Evolutionary conservation across 2,113 vertebrate species (phyloP).

Genomic region (Boleophthalmus pectinirostris): DNA sequence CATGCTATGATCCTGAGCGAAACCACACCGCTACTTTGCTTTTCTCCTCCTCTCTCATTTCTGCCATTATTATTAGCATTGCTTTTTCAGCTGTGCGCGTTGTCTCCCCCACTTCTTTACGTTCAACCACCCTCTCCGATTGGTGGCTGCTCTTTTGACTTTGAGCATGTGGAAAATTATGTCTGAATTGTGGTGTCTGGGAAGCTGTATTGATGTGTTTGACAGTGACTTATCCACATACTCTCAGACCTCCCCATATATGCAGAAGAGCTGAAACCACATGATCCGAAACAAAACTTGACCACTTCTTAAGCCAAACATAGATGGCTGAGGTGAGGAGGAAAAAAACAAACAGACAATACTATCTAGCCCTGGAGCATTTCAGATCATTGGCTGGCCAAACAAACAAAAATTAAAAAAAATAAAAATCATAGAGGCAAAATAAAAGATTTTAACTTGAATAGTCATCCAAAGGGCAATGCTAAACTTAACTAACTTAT

Average conservation of each 20-base stretch:
- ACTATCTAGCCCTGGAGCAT: neutral
- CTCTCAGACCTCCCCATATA: neutral
- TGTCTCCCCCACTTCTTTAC: conserved; percentile 28
- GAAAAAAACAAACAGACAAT: neutral
- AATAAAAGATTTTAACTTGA: too few relatives aligned
- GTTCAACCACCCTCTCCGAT: conserved; percentile 39
- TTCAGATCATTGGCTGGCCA: too few relatives aligned
- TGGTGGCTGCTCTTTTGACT: conserved; percentile 31
- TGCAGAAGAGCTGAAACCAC: too few relatives aligned
- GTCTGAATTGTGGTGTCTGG: conserved; percentile 71
- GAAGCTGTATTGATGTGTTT: conserved; percentile 51
- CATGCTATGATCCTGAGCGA: conserved; percentile 71
- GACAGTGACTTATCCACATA: conserved; percentile 22
- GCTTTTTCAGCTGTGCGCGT: conserved; percentile 74
- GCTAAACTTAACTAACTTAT: too few relatives aligned
- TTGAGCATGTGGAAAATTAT: conserved; percentile 53
- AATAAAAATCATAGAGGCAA: too few relatives aligned
- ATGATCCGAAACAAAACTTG: neutral
- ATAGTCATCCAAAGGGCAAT: too few relatives aligned
- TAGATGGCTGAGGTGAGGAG: neutral
- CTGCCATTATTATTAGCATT: conserved; percentile 74
- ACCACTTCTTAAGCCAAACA: neutral
- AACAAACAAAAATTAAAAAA: too few relatives aligned
- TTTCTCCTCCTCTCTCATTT: conserved; percentile 48
- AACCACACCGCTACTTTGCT: conserved; percentile 49